A percentile compares a stretch with the other conserved stretches of the same genome.
Conservation (phyloP, 2,113 vertebrate species). For the Colinus virginianus region DNA sequence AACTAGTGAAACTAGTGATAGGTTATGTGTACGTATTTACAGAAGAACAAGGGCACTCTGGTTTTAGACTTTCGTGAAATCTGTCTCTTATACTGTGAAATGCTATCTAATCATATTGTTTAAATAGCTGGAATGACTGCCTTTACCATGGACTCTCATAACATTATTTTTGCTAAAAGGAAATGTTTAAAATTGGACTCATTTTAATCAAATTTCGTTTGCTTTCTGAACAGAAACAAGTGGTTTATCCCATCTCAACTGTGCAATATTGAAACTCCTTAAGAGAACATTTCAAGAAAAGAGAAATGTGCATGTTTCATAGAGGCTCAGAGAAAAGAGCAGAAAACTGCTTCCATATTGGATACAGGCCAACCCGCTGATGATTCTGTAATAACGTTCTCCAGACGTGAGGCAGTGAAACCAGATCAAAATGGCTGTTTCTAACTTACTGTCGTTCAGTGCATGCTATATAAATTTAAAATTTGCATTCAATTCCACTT, state of each 20-base stretch:
- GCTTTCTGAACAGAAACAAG: conserved; percentile 72
- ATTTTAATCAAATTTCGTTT: conserved; percentile 67
- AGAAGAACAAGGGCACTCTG: conserved; percentile 34
- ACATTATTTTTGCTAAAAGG: conserved; percentile 62
- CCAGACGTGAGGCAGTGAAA: conserved; percentile 67
- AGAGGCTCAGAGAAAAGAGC: conserved; percentile 22
- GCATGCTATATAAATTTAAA: conserved; percentile 42
- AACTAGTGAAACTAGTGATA: conserved; percentile 67
- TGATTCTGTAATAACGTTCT: conserved; percentile 38
- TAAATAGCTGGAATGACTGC: conserved; percentile 74
- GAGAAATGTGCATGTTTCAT: conserved; percentile 2
- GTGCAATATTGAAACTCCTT: neutral
- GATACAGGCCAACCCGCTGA: neutral
- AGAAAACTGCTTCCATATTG: neutral
- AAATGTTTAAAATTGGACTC: conserved; percentile 59
- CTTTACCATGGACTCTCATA: conserved; percentile 45
- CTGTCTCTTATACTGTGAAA: conserved; percentile 58
- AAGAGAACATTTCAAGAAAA: neutral
- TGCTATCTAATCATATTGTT: conserved; percentile 76
- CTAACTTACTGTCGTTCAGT: conserved; percentile 39
- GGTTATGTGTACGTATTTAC: conserved; percentile 72
- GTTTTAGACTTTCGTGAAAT: conserved; percentile 60
- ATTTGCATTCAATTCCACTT: conserved; percentile 63
- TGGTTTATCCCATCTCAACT: conserved; percentile 27
- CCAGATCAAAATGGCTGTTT: conserved; percentile 42